A percentile compares a stretch with the other conserved stretches of the same genome.
phyloP scores from a whole-genome alignment of 2,113 vertebrate genomes.

The Condylura cristata region DNA sequence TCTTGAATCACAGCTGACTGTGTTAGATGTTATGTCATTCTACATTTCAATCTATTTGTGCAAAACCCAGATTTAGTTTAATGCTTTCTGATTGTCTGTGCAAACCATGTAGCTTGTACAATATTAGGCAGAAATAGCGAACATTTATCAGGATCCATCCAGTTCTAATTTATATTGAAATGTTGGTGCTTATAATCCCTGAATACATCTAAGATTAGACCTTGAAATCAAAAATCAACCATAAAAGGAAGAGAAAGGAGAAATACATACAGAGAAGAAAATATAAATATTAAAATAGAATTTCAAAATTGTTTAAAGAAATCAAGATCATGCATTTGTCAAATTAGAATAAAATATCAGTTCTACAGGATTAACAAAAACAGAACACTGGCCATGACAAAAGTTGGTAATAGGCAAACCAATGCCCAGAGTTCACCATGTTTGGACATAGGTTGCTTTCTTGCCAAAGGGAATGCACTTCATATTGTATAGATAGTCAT shows the following conservation, averaged over 20 bases:
- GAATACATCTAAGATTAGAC: not conserved
- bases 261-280: not conserved
- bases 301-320: not conserved
- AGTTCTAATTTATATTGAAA: constrained; percentile 55
- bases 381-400: not conserved
- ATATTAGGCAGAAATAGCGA: constrained; percentile 48
- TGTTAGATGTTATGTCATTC: constrained; percentile 48
- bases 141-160: constrained; percentile 4
- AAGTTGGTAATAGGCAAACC: not conserved
- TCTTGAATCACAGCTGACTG: constrained; percentile 64
- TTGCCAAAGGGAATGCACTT: not conserved
- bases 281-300: not conserved
- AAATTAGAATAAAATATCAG: not conserved
- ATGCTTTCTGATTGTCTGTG: constrained; percentile 45
- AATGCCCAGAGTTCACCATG: not conserved
- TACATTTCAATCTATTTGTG: constrained; percentile 60
- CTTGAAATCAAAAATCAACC: constrained; percentile 65
- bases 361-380: not conserved
- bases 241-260: not conserved
- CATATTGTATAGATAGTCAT: not conserved
- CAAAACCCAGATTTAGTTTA: constrained; percentile 52
- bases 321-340: accelerated
- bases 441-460: not conserved
- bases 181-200: not conserved
- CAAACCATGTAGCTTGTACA: not conserved